Evolutionary conservation across 2,113 vertebrate species (phyloP).

Genomic region (Ardeotis arabs): DNA sequence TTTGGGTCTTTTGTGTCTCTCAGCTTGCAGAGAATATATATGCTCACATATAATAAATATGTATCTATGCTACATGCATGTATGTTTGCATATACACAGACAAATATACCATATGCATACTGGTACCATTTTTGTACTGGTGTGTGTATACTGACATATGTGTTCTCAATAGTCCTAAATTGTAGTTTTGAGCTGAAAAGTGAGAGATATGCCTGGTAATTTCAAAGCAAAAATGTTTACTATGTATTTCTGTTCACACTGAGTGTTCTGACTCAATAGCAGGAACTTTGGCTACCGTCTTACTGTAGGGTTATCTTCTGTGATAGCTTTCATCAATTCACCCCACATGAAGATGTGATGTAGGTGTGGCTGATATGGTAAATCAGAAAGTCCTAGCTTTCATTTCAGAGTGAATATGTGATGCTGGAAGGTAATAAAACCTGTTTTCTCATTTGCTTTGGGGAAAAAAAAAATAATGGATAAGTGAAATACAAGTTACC

Average conservation of each 20-base stretch:
- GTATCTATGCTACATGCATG: neutral
- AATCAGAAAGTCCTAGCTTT: neutral
- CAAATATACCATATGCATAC: neutral
- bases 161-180: neutral
- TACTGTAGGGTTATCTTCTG: neutral
- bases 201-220: neutral
- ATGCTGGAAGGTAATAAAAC: neutral
- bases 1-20: constrained; percentile 41
- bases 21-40: neutral
- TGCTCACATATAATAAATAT: neutral
- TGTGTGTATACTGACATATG: neutral
- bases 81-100: neutral
- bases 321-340: neutral
- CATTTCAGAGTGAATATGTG: neutral
- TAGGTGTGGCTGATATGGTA: neutral
- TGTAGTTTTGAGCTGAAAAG: neutral
- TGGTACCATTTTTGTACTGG: neutral
- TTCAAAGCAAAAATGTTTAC: neutral
- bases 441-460: neutral
- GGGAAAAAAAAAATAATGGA: too few relatives aligned
- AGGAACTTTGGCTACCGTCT: neutral
- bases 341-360: neutral
- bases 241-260: neutral
- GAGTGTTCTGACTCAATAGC: neutral
- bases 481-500: neutral